Conservation (phyloP, 2,797 vertebrate genomes). For the Holocentrus rufus region DNA sequence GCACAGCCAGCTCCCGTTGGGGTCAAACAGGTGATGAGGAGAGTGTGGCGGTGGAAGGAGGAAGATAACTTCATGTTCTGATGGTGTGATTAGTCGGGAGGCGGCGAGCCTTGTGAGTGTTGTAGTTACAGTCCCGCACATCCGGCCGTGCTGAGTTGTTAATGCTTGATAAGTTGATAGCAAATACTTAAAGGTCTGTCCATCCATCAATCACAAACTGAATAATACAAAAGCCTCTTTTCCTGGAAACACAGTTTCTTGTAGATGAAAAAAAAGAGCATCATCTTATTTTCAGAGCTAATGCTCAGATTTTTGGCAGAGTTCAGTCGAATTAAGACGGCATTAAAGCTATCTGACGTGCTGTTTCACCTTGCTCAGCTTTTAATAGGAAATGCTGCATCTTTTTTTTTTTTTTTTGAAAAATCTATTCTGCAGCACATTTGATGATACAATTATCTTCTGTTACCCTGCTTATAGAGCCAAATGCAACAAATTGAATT, state of each 20-base stretch:
- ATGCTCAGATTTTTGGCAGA: not conserved
- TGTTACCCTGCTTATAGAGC: not conserved
- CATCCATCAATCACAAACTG: too few relatives aligned
- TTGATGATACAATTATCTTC: conserved; percentile 1
- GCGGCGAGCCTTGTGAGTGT: too few relatives aligned
- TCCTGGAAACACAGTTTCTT: not conserved
- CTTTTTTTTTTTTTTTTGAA: conserved; percentile 24
- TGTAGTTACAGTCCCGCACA: too few relatives aligned
- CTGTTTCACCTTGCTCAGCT: conserved; percentile 40
- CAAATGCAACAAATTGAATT: conserved; percentile 35
- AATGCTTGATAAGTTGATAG: too few relatives aligned
- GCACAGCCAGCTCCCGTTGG: too few relatives aligned
- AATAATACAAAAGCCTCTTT: not conserved
- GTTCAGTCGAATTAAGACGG: not conserved
- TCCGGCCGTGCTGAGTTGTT: too few relatives aligned
- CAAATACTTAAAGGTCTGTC: too few relatives aligned
- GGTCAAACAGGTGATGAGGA: too few relatives aligned
- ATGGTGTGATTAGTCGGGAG: too few relatives aligned
- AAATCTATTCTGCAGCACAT: conserved; percentile 37
- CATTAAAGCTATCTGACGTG: conserved; percentile 12
- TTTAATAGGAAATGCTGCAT: conserved; percentile 24
- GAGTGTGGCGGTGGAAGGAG: too few relatives aligned
- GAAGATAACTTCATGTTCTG: too few relatives aligned
- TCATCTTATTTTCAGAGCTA: not conserved
- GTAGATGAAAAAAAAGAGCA: not conserved